Evolutionary conservation across 2,113 vertebrate genomes (phyloP).

Genomic region (Pao palembangensis): DNA sequence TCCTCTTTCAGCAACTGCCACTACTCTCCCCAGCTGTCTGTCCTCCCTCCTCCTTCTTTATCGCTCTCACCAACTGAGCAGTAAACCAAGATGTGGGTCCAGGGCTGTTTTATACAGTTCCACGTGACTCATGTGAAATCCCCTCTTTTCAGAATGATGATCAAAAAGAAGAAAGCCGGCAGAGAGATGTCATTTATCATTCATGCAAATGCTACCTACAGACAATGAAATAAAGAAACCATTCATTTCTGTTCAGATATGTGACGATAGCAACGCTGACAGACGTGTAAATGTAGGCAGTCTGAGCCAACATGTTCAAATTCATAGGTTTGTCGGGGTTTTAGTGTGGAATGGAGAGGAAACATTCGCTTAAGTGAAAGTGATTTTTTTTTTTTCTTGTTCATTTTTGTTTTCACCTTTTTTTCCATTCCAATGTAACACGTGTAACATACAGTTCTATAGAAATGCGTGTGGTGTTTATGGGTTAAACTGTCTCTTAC

Average conservation of each 20-base stretch:
- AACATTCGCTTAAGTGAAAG: too few relatives aligned
- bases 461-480: too few relatives aligned
- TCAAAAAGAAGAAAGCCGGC: slow-evolving; percentile 29
- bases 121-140: slow-evolving; percentile 65
- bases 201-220: slow-evolving; percentile 63
- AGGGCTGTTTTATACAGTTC: slow-evolving; percentile 57
- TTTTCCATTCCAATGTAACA: too few relatives aligned
- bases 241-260: slow-evolving; percentile 28
- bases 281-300: neutral
- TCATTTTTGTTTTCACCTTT: too few relatives aligned
- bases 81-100: slow-evolving; percentile 25
- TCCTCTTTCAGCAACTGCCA: slow-evolving; percentile 47
- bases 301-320: neutral
- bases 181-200: slow-evolving; percentile 11
- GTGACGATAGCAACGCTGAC: neutral
- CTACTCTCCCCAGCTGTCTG: slow-evolving; percentile 7
- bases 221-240: neutral
- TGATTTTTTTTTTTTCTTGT: too few relatives aligned
- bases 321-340: too few relatives aligned
- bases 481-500: too few relatives aligned
- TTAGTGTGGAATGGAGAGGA: too few relatives aligned
- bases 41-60: slow-evolving; percentile 16
- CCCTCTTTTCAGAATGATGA: slow-evolving; percentile 49
- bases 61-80: slow-evolving; percentile 26
- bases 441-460: too few relatives aligned